Evolutionary conservation across 2,797 vertebrate species (phyloP), one percentile per base, ranked within the genome.

Genomic region (Semotilus atromaculatus): DNA sequence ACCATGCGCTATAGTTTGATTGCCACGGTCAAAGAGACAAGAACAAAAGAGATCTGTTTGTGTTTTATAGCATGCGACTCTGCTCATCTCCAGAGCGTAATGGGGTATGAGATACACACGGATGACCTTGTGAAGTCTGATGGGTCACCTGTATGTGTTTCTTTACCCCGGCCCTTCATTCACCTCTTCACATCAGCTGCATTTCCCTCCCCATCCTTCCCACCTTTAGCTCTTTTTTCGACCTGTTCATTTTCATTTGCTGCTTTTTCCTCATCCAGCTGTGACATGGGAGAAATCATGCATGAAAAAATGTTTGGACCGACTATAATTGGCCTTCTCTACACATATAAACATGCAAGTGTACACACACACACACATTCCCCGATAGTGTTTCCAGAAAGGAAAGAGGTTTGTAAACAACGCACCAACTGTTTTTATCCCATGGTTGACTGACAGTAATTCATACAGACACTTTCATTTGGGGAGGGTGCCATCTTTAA

Each of bases 21-120:
- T 72, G 68, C 72, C 80, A 72, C 13, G 13, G 16, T 72, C 10
- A 36, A 3, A 70, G 36, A 81, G 18, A 58, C 7, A 40, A 73
- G 21, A 83, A 75, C 21, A 18, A 68, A 75, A 23, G 58, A 75
- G 70, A 74, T 68, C 9, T 66, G 53, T 72, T 73, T 62, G 34
- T 55, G n/a, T 16, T 73, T 11, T 18, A 73, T 80, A 92, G 92
- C 91, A 91, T 88, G 88, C 89, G 87, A 51, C 38, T 89, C 84
- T 85, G 89, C 92, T 91, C 91, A 91, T 93, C 93, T 92, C 90
- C 91, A 90, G 87, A 77, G 88, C 86, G 89, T 93, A 95, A 94
- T 94, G 94, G 91, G 91, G 87, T 93, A 91, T 94, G 92, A 92
- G 93, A 93, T 90, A 90, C 88, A 90, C 91, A 91, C 90, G 80